Conservation (phyloP, 2,113 vertebrate genomes). For the Nyctereutes procyonoides region DNA sequence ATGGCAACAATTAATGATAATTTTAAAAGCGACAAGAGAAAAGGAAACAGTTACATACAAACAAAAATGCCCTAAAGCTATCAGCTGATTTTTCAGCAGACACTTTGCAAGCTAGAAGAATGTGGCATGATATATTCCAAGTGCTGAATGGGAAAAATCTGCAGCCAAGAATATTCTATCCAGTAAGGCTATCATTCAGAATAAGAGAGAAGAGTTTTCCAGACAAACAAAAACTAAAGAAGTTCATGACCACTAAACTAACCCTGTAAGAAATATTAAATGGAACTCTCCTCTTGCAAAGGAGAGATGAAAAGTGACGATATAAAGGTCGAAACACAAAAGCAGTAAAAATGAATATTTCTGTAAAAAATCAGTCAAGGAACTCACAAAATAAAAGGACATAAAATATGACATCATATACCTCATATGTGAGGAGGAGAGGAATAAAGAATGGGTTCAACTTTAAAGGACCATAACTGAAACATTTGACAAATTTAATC, state of each 20-base stretch:
- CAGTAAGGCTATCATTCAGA: not conserved
- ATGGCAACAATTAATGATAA: not conserved
- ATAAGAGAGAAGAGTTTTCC: not conserved
- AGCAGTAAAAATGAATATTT: no score
- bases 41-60: not conserved
- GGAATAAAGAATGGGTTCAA: no score
- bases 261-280: no score
- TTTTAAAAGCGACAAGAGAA: not conserved
- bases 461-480: not conserved
- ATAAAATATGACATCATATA: no score
- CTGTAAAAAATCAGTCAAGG: no score
- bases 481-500: not conserved
- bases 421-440: no score
- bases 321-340: no score
- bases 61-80: not conserved
- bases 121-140: not conserved
- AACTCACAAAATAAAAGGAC: no score
- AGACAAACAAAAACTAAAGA: not conserved
- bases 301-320: no score
- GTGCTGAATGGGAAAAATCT: not conserved
- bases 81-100: not conserved
- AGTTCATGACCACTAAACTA: no score
- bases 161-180: not conserved
- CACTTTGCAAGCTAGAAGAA: not conserved
- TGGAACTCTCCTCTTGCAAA: no score